These are phyloP conservation scores for Agelaius phoeniceus DNA, from an alignment of 2,113 vertebrate species.

Conservation along the genomic window DNA sequence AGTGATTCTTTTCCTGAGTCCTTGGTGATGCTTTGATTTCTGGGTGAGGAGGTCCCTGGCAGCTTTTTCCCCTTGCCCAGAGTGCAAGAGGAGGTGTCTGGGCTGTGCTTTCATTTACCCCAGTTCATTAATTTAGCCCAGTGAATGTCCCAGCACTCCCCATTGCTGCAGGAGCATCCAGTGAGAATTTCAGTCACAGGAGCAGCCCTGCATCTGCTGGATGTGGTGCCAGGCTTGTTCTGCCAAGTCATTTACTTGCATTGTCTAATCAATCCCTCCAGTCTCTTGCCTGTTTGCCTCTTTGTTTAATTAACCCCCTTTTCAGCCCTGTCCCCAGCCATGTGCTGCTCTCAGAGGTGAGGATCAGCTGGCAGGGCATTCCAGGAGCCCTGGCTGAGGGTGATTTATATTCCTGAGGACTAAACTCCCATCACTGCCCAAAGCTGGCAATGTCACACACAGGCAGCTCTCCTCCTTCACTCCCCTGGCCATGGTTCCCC, in stretches of 20 bases:
- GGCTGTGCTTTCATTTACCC: not conserved
- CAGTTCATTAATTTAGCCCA: not conserved
- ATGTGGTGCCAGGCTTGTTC: not conserved
- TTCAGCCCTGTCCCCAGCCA: not conserved
- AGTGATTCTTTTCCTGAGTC: not conserved
- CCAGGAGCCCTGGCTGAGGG: constrained; percentile 19
- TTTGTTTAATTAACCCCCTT: constrained; percentile 65
- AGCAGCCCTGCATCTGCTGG: not conserved
- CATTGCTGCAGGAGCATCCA: not conserved
- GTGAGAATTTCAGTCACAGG: not conserved
- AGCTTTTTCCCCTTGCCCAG: not conserved
- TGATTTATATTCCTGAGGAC: constrained; percentile 34
- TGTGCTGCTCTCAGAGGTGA: constrained; percentile 1
- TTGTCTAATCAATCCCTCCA: constrained; percentile 60
- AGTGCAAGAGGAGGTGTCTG: not conserved
- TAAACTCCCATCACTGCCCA: constrained; percentile 2
- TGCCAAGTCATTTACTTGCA: constrained; percentile 57
- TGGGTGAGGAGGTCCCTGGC: not conserved
- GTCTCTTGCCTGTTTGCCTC: constrained; percentile 39
- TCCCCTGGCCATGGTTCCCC: not conserved
- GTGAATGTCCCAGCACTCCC: not conserved
- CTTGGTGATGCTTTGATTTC: not conserved
- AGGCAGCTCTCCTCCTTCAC: not conserved
- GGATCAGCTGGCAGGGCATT: constrained; percentile 1
- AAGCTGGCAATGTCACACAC: constrained; percentile 19